phyloP scores from a whole-genome alignment of 2,797 vertebrate species.

The Gymnopithys bicolor region DNA sequence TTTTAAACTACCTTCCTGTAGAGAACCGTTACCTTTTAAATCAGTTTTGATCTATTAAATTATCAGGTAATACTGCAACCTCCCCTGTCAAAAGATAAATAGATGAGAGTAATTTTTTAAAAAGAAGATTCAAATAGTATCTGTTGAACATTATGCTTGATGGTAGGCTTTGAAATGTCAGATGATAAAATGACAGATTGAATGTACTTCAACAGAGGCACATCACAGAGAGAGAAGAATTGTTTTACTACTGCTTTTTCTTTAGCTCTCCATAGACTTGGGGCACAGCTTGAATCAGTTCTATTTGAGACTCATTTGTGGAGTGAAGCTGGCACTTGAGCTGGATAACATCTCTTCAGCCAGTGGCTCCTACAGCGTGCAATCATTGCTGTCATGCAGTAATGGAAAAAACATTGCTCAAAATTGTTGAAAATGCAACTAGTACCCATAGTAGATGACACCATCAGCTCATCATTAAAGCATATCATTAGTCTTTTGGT shows the following conservation, averaged over 20 bases:
- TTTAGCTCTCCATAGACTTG: not conserved
- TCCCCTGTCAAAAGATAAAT: not conserved
- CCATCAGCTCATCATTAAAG: not conserved
- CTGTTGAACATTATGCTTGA: not conserved
- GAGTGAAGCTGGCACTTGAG: not conserved
- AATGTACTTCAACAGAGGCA: not conserved
- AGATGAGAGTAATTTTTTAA: not conserved
- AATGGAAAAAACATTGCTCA: not conserved
- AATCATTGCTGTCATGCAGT: not conserved
- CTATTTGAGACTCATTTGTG: not conserved
- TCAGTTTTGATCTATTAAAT: not conserved
- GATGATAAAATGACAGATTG: not conserved
- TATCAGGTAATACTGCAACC: not conserved
- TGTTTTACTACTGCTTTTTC: not conserved
- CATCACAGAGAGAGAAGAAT: not conserved
- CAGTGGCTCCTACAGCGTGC: not conserved
- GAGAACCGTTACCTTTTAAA: not conserved
- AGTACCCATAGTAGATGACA: not conserved
- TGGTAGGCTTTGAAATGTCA: not conserved
- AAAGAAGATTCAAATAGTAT: not conserved
- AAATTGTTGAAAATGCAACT: not conserved
- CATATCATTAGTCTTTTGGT: not conserved
- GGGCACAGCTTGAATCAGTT: not conserved
- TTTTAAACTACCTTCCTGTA: not conserved
- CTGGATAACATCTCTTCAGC: not conserved